A percentile compares a stretch with the other conserved stretches of the same genome.
Evolutionary conservation across 1,140 invertebrate species (phyloP).

Genomic region (Drosophila malerkotliana): DNA sequence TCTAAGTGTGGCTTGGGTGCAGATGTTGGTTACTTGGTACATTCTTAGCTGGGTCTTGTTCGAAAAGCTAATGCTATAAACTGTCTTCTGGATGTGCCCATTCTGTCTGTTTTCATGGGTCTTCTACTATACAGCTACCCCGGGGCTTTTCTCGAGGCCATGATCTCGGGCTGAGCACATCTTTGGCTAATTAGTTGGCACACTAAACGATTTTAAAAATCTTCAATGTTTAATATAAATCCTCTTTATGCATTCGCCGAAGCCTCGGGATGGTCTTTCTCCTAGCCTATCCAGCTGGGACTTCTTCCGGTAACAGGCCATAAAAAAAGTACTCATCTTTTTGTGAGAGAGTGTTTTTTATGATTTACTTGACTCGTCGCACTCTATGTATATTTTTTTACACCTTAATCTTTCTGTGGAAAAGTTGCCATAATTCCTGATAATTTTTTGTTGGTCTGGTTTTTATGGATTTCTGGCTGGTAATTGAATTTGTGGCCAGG

Average conservation of each 20-base stretch:
- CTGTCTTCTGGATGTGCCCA: constrained; percentile 69
- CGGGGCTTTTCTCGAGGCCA: neutral
- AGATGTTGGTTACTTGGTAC: constrained; percentile 22
- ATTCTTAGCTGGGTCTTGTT: constrained; percentile 34
- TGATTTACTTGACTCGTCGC: constrained; percentile 41
- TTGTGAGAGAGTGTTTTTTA: constrained; percentile 41
- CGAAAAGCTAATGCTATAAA: constrained; percentile 48
- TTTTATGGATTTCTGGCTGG: constrained; percentile 40
- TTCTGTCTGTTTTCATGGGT: constrained; percentile 62
- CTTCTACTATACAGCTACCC: neutral
- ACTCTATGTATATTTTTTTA: constrained; percentile 62
- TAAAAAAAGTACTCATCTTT: constrained; percentile 73
- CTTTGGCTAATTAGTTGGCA: constrained; percentile 66
- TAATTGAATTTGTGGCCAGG: constrained; percentile 76
- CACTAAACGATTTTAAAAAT: constrained; percentile 71
- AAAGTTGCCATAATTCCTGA: constrained; percentile 32
- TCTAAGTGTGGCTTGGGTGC: constrained; percentile 13
- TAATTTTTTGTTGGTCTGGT: constrained; percentile 56
- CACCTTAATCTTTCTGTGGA: constrained; percentile 58
- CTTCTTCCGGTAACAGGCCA: constrained; percentile 61
- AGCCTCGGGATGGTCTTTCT: constrained; percentile 2
- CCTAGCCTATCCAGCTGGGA: constrained; percentile 17
- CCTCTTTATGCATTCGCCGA: constrained; percentile 54
- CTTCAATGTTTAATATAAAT: constrained; percentile 66
- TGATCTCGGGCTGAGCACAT: constrained; percentile 10